Evolutionary conservation across 2,888 invertebrate species (phyloP).

Genomic region (Helicoverpa assulta): DNA sequence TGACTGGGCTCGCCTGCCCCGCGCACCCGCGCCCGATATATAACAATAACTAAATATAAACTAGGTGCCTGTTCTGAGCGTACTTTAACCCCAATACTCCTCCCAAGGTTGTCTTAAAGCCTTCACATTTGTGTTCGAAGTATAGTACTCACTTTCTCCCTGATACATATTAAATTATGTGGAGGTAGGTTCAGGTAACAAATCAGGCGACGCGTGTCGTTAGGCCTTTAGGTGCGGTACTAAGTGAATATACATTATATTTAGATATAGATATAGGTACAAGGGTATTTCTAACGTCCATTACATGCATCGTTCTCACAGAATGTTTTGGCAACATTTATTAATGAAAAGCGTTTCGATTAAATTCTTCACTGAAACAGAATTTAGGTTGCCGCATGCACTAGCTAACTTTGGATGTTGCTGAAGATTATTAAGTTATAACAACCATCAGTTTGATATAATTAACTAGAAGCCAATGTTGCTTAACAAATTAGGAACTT

Average conservation of each 20-base stretch:
- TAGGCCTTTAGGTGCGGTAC: constrained; percentile 1
- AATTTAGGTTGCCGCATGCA: constrained; percentile 26
- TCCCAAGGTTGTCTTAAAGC: constrained; percentile 39
- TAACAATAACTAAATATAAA: constrained; percentile 56
- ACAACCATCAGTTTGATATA: constrained; percentile 3
- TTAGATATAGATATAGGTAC: background rate
- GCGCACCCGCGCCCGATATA: constrained; percentile 62
- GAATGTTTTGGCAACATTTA: constrained; percentile 2
- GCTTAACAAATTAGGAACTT: background rate
- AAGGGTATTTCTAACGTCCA: background rate
- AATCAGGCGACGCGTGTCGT: constrained; percentile 20
- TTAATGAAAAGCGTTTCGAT: constrained; percentile 24
- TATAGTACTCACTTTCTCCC: constrained; percentile 34
- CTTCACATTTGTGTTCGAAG: constrained; percentile 36
- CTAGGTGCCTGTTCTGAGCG: constrained; percentile 36
- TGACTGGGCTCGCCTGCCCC: constrained; percentile 70
- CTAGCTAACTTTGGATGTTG: constrained; percentile 18
- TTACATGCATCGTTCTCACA: constrained; percentile 4
- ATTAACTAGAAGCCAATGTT: background rate
- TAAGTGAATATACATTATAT: constrained; percentile 18
- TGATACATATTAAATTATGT: constrained; percentile 32
- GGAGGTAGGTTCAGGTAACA: constrained; percentile 12
- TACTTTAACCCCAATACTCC: constrained; percentile 48
- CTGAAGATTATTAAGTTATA: constrained; percentile 22
- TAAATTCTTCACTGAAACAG: constrained; percentile 39